Conservation (phyloP, 1,140 invertebrate genomes). For the Drosophila malerkotliana region DNA sequence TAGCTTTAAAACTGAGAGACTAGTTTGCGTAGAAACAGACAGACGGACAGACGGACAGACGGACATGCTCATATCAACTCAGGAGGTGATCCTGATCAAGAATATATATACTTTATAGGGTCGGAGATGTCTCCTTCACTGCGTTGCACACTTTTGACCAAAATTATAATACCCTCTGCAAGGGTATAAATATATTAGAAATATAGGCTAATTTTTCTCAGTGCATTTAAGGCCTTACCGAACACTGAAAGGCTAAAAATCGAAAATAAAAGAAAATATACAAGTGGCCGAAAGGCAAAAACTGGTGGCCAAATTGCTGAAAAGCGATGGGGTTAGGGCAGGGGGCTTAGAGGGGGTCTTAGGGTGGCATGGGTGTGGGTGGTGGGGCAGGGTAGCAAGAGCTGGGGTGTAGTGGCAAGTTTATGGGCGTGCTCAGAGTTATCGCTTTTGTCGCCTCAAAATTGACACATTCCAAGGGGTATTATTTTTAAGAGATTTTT, state of each 20-base stretch:
- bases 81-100: too few relatives aligned
- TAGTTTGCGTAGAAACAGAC: too few relatives aligned
- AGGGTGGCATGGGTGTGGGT: slow-evolving; percentile 1
- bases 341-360: not conserved
- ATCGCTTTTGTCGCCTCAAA: slow-evolving; percentile 63
- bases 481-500: not conserved
- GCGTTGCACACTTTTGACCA: too few relatives aligned
- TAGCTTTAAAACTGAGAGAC: too few relatives aligned
- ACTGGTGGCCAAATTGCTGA: slow-evolving; percentile 46
- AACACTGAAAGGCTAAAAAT: slow-evolving; percentile 19
- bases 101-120: too few relatives aligned
- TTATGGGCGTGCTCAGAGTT: slow-evolving; percentile 36
- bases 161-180: too few relatives aligned
- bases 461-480: slow-evolving; percentile 42
- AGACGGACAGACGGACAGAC: too few relatives aligned
- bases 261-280: slow-evolving; percentile 50
- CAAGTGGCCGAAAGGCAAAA: slow-evolving; percentile 47
- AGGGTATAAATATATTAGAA: too few relatives aligned
- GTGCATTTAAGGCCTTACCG: slow-evolving; percentile 7
- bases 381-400: not conserved
- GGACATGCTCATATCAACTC: too few relatives aligned
- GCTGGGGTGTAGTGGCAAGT: not conserved
- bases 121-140: too few relatives aligned
- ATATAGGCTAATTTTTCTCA: not conserved
- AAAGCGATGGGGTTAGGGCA: not conserved